Evolutionary conservation across 2,113 vertebrate species (phyloP).

Genomic region (Grallaria varia): DNA sequence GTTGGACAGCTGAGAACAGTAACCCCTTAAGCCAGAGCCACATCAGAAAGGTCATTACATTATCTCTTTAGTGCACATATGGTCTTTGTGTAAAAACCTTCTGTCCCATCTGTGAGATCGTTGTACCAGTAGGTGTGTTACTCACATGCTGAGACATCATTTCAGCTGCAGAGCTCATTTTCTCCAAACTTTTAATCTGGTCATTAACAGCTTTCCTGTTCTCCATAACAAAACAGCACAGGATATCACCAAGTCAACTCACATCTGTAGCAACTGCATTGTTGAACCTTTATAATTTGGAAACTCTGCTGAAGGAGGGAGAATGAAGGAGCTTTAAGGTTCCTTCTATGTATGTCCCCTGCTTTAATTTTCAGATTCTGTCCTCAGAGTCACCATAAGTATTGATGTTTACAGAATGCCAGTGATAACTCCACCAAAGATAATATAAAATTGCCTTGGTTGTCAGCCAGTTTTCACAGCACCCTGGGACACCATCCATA

Average conservation of each 20-base stretch:
- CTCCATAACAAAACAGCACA: not conserved
- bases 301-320: not conserved
- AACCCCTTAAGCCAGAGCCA: not conserved
- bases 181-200: not conserved
- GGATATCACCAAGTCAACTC: not conserved
- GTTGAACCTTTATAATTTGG: not conserved
- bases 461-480: not conserved
- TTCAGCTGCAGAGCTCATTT: not conserved
- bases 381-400: not conserved
- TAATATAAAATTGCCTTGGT: not conserved
- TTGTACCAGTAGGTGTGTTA: not conserved
- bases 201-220: not conserved
- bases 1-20: not conserved
- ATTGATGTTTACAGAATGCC: not conserved
- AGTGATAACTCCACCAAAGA: not conserved
- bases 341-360: not conserved
- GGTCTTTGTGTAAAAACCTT: not conserved
- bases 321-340: not conserved
- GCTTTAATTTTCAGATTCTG: not conserved
- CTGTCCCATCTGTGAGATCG: not conserved
- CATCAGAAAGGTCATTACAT: not conserved
- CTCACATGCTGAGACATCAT: not conserved
- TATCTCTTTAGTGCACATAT: not conserved
- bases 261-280: not conserved
- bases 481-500: not conserved